Conservation (phyloP, 2,113 vertebrate species). For the Columba janthina region DNA sequence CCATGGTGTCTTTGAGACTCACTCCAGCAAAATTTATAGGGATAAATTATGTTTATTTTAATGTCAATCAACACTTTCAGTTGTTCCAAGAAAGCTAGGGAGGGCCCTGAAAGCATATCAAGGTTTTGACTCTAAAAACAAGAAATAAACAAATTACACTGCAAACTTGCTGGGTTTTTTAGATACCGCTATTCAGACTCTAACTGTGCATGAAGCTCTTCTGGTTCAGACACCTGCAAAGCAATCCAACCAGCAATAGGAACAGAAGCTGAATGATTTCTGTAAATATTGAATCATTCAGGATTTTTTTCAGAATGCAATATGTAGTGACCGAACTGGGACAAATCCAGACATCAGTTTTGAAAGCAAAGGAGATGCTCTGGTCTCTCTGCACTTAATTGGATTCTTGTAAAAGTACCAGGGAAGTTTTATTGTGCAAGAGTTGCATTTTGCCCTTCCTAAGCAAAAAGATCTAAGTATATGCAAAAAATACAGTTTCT, state of each 20-base stretch:
- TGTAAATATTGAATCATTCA: neutral
- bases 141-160: neutral
- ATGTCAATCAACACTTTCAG: rapidly evolving
- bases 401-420: neutral
- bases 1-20: neutral
- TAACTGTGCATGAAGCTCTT: neutral
- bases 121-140: neutral
- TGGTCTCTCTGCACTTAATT: neutral
- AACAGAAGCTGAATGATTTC: neutral
- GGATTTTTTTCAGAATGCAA: neutral
- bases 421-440: neutral
- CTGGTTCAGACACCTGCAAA: neutral
- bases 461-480: neutral
- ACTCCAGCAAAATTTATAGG: neutral
- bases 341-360: neutral
- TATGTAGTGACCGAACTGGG: neutral
- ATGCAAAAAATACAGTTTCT: neutral
- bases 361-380: neutral
- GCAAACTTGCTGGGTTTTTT: neutral
- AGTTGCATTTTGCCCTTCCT: neutral
- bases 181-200: neutral
- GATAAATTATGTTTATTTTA: neutral
- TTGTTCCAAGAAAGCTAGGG: neutral
- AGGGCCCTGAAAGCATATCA: neutral
- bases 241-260: neutral